Evolutionary conservation across 2,113 vertebrate species (phyloP), one percentile per base, ranked within the genome.

Genomic region (Oenanthe melanoleuca): DNA sequence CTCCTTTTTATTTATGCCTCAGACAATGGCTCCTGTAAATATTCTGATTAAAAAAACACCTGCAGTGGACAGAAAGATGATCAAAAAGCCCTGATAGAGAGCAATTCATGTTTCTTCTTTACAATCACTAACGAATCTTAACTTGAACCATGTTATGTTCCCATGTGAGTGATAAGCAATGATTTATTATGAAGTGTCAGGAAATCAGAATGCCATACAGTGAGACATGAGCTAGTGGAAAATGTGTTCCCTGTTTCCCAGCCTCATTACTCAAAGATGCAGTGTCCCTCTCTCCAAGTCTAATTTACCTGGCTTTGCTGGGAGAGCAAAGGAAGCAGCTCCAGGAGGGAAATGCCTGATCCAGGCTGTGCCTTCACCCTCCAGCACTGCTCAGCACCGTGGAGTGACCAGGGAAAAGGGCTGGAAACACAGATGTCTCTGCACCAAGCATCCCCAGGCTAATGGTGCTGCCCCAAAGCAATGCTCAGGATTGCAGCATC

Each of bases 41-140:
- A 97, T 95, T 95, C 95, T 5, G 33, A 97, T 97, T 95, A 97
- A 97, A 96, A 97, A 95, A 95, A 87, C 45, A 94, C 91, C 94
- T 96, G 50, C 96, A 78, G 87, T 96, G 95, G 96, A 95, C 96
- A 95, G 96, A 93, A 97, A 94, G 96, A 97, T 95, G 97, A 98
- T 97, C 96, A 92, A 95, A 97, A 97, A 95, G 92, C 75, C 80
- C 82, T 95, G 97, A 97, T 97, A 96, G 67, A 93, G 90, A 93
- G 97, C 96, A 91, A 97, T 96, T 97, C 97, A 95, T 97, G 98
- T 97, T 97, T 97, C 97, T 98, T 97, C 97, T 95, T 97, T 93
- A 96, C 96, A 97, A 97, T 98, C 97, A 77, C 97, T 97, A 98
- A 98, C 97, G 97, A 98, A 98, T 97, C 98, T 98, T 98, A 97